Conservation (phyloP, 2,888 invertebrate species). For the Drymonia ruficornis region DNA sequence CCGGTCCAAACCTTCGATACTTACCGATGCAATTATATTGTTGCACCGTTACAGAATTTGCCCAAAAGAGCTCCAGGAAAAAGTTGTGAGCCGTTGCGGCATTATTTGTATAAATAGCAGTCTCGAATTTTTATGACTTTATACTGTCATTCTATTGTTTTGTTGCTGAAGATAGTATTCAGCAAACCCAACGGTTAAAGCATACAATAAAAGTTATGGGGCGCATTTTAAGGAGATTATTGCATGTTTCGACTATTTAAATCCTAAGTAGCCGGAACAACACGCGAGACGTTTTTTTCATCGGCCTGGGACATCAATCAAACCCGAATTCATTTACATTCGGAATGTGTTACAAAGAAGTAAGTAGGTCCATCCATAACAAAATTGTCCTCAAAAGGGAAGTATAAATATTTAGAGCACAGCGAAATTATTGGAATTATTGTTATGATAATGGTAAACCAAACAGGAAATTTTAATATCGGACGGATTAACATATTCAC, state of each 20-base stretch:
- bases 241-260: constrained; percentile 21
- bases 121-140: constrained; percentile 42
- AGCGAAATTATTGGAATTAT: not conserved
- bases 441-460: constrained; percentile 22
- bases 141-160: constrained; percentile 42
- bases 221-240: constrained; percentile 11
- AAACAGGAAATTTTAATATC: constrained; percentile 52
- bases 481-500: constrained; percentile 22
- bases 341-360: constrained; percentile 24
- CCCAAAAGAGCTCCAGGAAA: constrained; percentile 31
- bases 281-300: not conserved
- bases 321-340: constrained; percentile 30
- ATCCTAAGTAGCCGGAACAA: constrained; percentile 30
- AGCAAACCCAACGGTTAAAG: constrained; percentile 27
- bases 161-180: constrained; percentile 21
- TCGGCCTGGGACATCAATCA: constrained; percentile 32
- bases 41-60: constrained; percentile 38
- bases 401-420: not conserved
- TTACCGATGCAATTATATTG: constrained; percentile 47
- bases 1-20: constrained; percentile 36
- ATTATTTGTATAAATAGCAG: constrained; percentile 38
- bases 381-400: not conserved
- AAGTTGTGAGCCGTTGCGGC: constrained; percentile 38
- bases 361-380: not conserved
- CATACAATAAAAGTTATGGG: not conserved